Conservation (phyloP, 2,888 invertebrate genomes). For the Drosophila maculinotata region DNA sequence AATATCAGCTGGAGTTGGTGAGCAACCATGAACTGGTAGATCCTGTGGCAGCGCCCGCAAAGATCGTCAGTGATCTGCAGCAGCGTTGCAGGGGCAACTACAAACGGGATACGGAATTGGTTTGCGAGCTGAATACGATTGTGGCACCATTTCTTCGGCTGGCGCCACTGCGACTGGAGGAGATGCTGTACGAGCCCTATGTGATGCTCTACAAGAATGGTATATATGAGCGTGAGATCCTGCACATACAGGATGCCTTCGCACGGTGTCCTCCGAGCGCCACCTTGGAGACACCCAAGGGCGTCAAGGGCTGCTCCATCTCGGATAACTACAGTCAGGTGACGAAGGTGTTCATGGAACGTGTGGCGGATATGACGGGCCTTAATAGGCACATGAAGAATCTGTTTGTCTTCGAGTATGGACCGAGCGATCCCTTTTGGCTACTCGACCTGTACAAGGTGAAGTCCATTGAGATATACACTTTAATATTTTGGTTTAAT, state of each 20-base stretch:
- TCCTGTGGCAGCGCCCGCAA: background rate
- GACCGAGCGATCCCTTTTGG: conserved; percentile 12
- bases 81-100: conserved; percentile 16
- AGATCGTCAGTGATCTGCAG: background rate
- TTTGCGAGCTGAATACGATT: conserved; percentile 22
- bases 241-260: conserved; percentile 29
- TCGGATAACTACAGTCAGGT: conserved; percentile 15
- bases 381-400: background rate
- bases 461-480: background rate
- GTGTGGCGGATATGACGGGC: conserved; percentile 53
- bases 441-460: conserved; percentile 26
- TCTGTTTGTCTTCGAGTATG: conserved; percentile 36
- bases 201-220: conserved; percentile 23
- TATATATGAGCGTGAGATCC: conserved; percentile 39
- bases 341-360: conserved; percentile 7
- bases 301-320: conserved; percentile 40
- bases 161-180: conserved; percentile 40
- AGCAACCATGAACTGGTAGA: background rate
- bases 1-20: background rate
- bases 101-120: background rate
- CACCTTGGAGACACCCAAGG: conserved; percentile 4
- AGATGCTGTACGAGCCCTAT: conserved; percentile 18
- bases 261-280: conserved; percentile 12
- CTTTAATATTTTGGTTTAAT: no score
- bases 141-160: conserved; percentile 19